These are phyloP conservation scores for Epistrophe grossulariae DNA, from an alignment of 2,888 invertebrate genomes.

Conservation along the genomic window DNA sequence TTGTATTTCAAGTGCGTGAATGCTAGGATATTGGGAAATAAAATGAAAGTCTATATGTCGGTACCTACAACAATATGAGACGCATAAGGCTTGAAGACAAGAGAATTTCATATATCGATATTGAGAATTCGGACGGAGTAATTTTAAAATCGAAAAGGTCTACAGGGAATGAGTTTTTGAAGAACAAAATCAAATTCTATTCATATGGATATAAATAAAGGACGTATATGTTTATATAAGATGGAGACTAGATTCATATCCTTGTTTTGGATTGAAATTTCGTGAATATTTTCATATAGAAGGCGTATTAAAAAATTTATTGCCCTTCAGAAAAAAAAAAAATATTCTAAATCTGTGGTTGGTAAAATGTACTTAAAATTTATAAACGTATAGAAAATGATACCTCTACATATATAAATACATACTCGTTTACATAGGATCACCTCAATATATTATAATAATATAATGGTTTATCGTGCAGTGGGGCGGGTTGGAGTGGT, in stretches of 20 bases:
- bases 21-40: constrained; percentile 56
- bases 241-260: neutral
- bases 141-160: constrained; percentile 1
- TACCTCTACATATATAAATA: neutral
- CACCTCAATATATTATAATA: constrained; percentile 1
- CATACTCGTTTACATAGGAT: neutral
- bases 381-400: neutral
- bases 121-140: constrained; percentile 3
- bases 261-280: constrained; percentile 14
- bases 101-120: constrained; percentile 39
- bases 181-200: constrained; percentile 1
- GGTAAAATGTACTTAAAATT: constrained; percentile 6
- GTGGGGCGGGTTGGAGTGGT: neutral
- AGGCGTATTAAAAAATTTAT: constrained; percentile 44
- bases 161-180: neutral
- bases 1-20: constrained; percentile 45
- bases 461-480: neutral
- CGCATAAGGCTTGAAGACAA: constrained; percentile 31
- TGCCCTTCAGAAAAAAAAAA: constrained; percentile 2
- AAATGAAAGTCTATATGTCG: constrained; percentile 53
- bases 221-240: neutral
- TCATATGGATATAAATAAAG: neutral
- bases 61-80: neutral
- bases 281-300: constrained; percentile 25
- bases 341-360: constrained; percentile 27